Percentiles rank a stretch among this genome's conserved stretches.
Conservation (phyloP, 2,888 invertebrate species). For the Chymomyza amoena region DNA sequence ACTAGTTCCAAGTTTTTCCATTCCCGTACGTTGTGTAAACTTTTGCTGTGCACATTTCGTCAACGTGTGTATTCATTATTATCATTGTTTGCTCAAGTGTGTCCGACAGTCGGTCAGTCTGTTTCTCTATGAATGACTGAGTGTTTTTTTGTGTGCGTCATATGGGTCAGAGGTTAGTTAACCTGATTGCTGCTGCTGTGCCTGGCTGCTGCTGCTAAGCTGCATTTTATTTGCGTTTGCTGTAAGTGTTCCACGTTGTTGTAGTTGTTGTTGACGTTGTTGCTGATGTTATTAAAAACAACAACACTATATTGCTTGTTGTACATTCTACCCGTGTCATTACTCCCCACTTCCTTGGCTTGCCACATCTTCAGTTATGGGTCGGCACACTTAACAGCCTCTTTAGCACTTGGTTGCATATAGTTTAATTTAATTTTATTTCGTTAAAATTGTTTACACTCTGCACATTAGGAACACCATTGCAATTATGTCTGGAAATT, state of each 20-base stretch:
- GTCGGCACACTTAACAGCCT: constrained; percentile 31
- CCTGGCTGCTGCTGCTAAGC: background rate
- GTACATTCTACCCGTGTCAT: background rate
- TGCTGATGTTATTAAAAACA: background rate
- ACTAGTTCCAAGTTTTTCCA: no score
- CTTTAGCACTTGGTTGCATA: constrained; percentile 50
- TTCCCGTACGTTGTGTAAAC: no score
- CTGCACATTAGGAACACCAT: background rate
- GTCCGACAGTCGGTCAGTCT: background rate
- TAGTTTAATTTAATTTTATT: constrained; percentile 50
- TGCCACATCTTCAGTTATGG: background rate
- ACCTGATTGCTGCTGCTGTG: constrained; percentile 12
- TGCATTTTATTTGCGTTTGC: background rate
- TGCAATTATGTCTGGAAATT: background rate
- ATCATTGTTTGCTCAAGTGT: background rate
- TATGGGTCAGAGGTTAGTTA: constrained; percentile 22
- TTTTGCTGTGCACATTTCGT: no score
- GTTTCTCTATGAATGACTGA: background rate
- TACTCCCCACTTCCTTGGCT: background rate
- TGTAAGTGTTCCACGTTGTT: background rate
- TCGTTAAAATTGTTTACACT: constrained; percentile 15
- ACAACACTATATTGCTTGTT: background rate
- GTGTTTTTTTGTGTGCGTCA: background rate
- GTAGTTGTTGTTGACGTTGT: background rate
- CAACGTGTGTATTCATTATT: no score